Base-by-base conservation (phyloP, 2,888 invertebrate species). In the Craniophora ligustri region DNA sequence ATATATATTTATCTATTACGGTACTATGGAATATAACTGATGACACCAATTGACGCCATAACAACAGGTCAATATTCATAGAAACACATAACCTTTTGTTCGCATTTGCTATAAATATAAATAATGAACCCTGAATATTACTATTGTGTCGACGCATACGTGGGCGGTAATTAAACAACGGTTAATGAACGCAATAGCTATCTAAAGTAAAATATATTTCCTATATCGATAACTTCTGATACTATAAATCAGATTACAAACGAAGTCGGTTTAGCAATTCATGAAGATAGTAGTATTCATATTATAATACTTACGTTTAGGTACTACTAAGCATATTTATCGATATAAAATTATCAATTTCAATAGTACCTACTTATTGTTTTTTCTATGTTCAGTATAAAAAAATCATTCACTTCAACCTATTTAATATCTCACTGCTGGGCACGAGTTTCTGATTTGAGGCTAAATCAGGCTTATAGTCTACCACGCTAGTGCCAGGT, bases 61-160 rank as follows among this genome's bases (percentile, higher is more conserved):
- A 53, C 32, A 60, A 57, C 31, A 61, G 36, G 48, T 32, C 13
- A 49, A 42, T 71, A 66, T 74, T 74, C 66, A 69, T 53, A 61
- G 62, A 57, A 71, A 47, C 56, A 56, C 53, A 54, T 35, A 57
- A 51, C 19, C 46, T 48, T 70, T 70, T 51, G 39, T 71, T 28
- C 47, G 16, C 35, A 61, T 55, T 74, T 71, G 67, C 54, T 55
- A 71, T 61, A 55, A 71, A 49, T 57, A 53, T 63, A 56, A 70
- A 32, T 64, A 65, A 58, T 66, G 36, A 73, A 39, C 23, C 7
- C 44, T 58, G 40, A 46, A 49, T 61, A 19, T 34, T 34, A 31
- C 30, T 41, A 55, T 38, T 69, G 59, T 61, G 46, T 26, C 62
- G 38, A 51, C 31, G 56, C 51, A 71, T 66, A 61, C 30, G 62